Base-by-base conservation (phyloP, 2,113 vertebrate genomes). In the Corydoras maculifer region DNA sequence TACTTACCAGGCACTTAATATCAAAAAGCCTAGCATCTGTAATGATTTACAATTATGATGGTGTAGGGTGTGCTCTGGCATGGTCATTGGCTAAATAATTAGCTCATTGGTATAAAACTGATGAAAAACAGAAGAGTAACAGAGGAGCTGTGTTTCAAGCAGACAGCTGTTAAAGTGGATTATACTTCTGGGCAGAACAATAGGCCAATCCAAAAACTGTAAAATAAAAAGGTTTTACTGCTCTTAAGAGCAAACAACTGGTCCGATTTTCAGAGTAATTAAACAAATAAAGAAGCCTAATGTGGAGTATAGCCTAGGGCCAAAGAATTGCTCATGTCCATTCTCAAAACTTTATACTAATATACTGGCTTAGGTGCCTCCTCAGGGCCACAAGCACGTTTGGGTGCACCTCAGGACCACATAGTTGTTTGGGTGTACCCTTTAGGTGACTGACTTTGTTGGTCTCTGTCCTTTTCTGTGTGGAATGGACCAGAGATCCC, bases 1-100 rank as follows among this genome's bases (percentile, higher is more conserved):
- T 82, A 76, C 75, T 79, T 79, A 79, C 71, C 78, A 72, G 70
- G 72, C 75, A 75, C 82, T 81, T 78, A 75, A 77, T 80, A 78
- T 78, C 79, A 83, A 76, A 81, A 77, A 72, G 77, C 60, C 30
- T 65, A 70, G 64, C 66, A 9, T 69, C 64, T 72, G 61, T 72
- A 70, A 77, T 78, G 77, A 79, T 83, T 83, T 81, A 78, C 79
- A 76, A 73, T 76, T 73, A 71, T 62, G 65, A 48, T 58, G 66
- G 63, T 77, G 62, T 73, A 80, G 80, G 79, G 70, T 74, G 73
- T 57, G 70, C 75, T 49, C 65, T 74, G 73, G 65, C 59, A 70
- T 72, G 54, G 69, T 77, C 77, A 74, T 79, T 78, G 70, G 76
- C 66, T 60, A 74, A 83, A 79, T 75, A 81, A 79, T 78, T 77